Evolutionary conservation across 2,113 vertebrate genomes (phyloP), one percentile per base, ranked within the genome.

Genomic region (Symphodus melops): DNA sequence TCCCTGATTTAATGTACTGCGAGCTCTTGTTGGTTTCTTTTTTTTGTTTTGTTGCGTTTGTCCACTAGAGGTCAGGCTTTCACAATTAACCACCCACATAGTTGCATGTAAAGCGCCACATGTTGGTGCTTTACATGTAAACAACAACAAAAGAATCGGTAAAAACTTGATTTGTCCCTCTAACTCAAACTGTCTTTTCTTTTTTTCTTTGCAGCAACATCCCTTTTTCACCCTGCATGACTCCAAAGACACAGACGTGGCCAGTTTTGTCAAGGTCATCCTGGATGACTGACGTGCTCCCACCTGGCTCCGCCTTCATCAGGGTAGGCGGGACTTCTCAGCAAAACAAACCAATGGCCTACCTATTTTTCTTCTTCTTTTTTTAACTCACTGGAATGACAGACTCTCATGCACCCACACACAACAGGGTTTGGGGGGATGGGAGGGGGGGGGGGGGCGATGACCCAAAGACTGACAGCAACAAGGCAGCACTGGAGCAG

Each of bases 161-260:
- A 46, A 13, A 33, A 20, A 13, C 0, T 5, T 9, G 6, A 3
- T 8, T 77, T 69, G 10, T 11, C 3, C 2, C 57, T 42, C 23
- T 51, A 5, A 48, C 16, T 17, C 17, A 48, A 48, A 59, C 1
- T 9, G 0, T 20, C n/a, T n/a, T 6, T 39, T 46, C 25, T 6
- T 23, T 33, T 5, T 33, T 33, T 33, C 6, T 33, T 33, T 55
- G 60, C 92, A 99, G 98, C 93, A 97, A 96, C 97, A 98, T 92
- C 95, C 88, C 36, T 99, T 99, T 94, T 97, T 99, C 94, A 96
- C 95, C 81, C 79, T 95, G 91, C 98, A 99, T 17, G 96, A 98
- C 95, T 95, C 97, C 96, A 98, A 98, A 97, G 96, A 96, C 81
- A 99, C 98, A 85, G 97, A 99, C n/a, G 97, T 98, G 95, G 97